Base-by-base conservation (phyloP, 2,888 invertebrate species). In the Drosophila antonietae region DNA sequence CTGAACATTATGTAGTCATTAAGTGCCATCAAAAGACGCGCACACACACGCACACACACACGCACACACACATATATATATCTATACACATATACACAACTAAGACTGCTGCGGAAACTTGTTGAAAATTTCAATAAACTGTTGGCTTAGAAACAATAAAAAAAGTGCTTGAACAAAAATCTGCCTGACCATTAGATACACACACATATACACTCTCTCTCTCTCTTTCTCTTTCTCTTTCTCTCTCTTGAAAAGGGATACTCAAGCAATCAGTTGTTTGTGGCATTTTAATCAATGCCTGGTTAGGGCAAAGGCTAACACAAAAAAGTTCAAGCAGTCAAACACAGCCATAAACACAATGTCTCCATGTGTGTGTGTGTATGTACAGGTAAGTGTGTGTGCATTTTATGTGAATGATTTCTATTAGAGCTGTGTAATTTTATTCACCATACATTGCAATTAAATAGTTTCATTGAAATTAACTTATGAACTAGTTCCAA, bases 111-210 rank as follows among this genome's bases (percentile, higher is more conserved):
- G 15, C 18, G 20, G 23, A 76, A 57, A 65, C 31, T 76, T 75
- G 75, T 78, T 79, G 53, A 55, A 73, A 85, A 86, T 85, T 85
- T 88, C 85, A 86, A 85, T 85, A 85, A 88, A 78, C 76, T 70
- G 57, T 60, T 71, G 52, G 72, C 53, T 39, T 52, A 60, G 71
- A 72, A 63, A 73, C 61, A 58, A 61, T 52, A 56, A 55, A 58
- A 61, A 55, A 67, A 57, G 39, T 23, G 52, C 60, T 60, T 57
- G 67, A 68, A 46, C 56, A 37, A 52, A 78, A 83, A 78, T 80
- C 72, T 80, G 73, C 53, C 68, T 68, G 81, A 80, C 78, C 81
- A 72, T 60, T 68, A 85, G 75, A 75, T 33, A 39, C 66, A 66
- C 72, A 39, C 66, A 66, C 72, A 72, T 73, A 81, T 74, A 74